A percentile compares a stretch with the other conserved stretches of the same genome.
Evolutionary conservation across 1,140 invertebrate genomes (phyloP).

Genomic region (Diorhabda sublineata): DNA sequence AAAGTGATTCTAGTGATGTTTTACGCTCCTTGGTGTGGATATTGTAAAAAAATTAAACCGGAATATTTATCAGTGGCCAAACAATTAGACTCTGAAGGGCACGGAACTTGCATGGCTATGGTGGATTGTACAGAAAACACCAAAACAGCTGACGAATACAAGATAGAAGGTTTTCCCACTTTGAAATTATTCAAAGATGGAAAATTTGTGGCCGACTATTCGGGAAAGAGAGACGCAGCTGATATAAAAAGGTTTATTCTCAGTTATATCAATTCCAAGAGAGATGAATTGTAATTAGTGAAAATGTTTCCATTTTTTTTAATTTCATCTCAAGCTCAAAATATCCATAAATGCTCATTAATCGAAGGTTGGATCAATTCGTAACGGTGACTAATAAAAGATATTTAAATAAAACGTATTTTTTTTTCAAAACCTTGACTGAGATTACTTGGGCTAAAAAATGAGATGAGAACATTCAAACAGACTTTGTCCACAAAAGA

Average conservation of each 20-base stretch:
- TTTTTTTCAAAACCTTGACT: too few species aligned
- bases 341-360: constrained; percentile 10
- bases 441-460: too few species aligned
- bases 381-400: constrained; percentile 5
- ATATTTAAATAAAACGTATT: too few species aligned
- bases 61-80: constrained; percentile 62
- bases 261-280: constrained; percentile 26
- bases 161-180: constrained; percentile 68
- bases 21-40: constrained; percentile 79
- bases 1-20: constrained; percentile 71
- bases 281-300: constrained; percentile 40
- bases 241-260: constrained; percentile 55
- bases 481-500: too few species aligned
- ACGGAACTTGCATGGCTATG: constrained; percentile 51
- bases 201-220: constrained; percentile 54
- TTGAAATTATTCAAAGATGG: constrained; percentile 69
- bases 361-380: not conserved
- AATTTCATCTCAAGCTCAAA: not conserved
- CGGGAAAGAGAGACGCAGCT: constrained; percentile 56
- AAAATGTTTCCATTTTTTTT: constrained; percentile 13
- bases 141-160: constrained; percentile 54
- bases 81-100: constrained; percentile 52
- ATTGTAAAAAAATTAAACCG: constrained; percentile 72
- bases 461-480: too few species aligned
- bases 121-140: constrained; percentile 64